Percentiles rank a stretch among this genome's conserved stretches.
Evolutionary conservation across 2,888 invertebrate species (phyloP).

Genomic region (Dioctria linearis): DNA sequence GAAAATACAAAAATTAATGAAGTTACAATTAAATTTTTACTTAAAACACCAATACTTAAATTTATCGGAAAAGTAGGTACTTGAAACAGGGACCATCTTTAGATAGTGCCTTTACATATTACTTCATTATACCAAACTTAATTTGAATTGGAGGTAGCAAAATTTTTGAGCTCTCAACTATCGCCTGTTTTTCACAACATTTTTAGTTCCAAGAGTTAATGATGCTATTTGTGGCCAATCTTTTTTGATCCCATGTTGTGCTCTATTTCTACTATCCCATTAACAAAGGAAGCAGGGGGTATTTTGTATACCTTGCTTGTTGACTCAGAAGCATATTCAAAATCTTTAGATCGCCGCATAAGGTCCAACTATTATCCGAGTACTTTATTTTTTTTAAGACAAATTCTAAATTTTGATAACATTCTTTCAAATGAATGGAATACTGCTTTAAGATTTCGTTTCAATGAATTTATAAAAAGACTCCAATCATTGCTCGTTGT

Average conservation of each 20-base stretch:
- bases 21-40: no score
- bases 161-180: no score
- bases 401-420: not conserved
- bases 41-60: no score
- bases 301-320: not conserved
- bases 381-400: not conserved
- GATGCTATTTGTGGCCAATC: not conserved
- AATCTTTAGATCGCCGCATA: conserved; percentile 21
- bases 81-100: no score
- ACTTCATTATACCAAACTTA: not conserved
- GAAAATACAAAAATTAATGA: no score
- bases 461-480: conserved; percentile 15
- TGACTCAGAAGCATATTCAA: not conserved
- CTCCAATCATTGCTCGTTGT: not conserved
- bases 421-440: not conserved
- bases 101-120: not conserved
- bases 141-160: no score
- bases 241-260: conserved; percentile 14
- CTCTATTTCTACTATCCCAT: conserved; percentile 3
- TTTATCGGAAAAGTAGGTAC: no score
- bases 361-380: conserved; percentile 3
- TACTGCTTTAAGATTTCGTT: conserved; percentile 45
- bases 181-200: not conserved
- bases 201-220: not conserved
- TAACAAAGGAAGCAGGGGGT: not conserved